These are phyloP conservation scores for Phytoseiulus persimilis DNA, from an alignment of 2,888 invertebrate genomes.

Conservation along the genomic window DNA sequence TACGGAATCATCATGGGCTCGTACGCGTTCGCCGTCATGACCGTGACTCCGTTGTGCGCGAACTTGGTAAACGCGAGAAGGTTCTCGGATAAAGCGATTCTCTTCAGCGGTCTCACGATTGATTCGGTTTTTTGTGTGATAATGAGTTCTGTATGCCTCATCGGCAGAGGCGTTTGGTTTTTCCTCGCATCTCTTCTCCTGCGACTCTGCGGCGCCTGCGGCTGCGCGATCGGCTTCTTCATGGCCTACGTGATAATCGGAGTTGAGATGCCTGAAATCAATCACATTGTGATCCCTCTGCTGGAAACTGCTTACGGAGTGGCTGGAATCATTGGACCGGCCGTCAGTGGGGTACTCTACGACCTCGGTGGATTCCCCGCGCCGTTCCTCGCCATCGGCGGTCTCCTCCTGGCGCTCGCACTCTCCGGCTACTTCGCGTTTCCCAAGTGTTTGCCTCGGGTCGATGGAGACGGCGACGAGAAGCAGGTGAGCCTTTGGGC, in stretches of 20 bases:
- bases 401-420: background rate
- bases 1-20: constrained; percentile 24
- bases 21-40: constrained; percentile 17
- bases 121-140: constrained; percentile 17
- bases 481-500: background rate
- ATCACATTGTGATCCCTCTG: constrained; percentile 23
- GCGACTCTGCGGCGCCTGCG: background rate
- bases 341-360: constrained; percentile 18
- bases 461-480: background rate
- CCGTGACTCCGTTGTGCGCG: constrained; percentile 18
- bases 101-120: background rate
- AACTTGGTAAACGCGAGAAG: background rate
- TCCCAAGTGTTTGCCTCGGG: background rate
- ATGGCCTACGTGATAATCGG: constrained; percentile 12
- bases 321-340: background rate
- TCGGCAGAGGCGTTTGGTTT: background rate
- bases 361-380: constrained; percentile 13
- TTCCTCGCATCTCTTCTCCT: background rate
- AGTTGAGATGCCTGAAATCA: background rate
- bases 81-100: constrained; percentile 32
- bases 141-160: background rate
- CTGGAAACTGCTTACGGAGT: constrained; percentile 29
- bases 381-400: constrained; percentile 15
- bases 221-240: constrained; percentile 25
- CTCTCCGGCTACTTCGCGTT: background rate